Conservation (phyloP, 2,888 invertebrate genomes). For the Trissoscelio sp. region DNA sequence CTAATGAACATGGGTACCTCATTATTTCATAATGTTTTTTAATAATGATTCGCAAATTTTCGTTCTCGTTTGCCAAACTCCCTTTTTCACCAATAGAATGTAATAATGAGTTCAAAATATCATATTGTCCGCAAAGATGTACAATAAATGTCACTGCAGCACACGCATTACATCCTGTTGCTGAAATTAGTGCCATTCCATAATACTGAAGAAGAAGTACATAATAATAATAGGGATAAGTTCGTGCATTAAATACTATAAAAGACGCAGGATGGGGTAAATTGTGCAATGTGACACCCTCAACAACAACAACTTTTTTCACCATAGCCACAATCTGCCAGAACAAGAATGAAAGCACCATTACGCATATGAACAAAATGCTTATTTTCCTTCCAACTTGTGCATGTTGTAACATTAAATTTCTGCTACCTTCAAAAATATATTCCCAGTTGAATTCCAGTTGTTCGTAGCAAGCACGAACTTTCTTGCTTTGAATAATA, state of each 20-base stretch:
- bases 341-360: neutral
- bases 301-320: too few relatives aligned
- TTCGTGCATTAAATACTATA: neutral
- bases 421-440: constrained; percentile 5
- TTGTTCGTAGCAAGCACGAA: constrained; percentile 6
- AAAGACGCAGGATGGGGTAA: neutral
- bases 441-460: constrained; percentile 7
- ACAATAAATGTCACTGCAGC: neutral
- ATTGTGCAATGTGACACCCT: too few relatives aligned
- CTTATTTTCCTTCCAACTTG: neutral
- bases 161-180: neutral
- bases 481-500: neutral
- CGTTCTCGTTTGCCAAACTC: too few relatives aligned
- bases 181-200: neutral
- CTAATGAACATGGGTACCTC: too few relatives aligned
- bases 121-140: too few relatives aligned
- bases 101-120: too few relatives aligned
- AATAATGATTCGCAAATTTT: too few relatives aligned
- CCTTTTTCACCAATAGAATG: too few relatives aligned
- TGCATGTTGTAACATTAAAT: constrained; percentile 14
- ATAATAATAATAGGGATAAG: too few relatives aligned
- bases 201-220: neutral
- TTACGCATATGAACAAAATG: neutral
- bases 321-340: neutral
- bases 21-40: too few relatives aligned